Evolutionary conservation across 1,140 invertebrate species (phyloP).

Genomic region (Amyelois transitella): DNA sequence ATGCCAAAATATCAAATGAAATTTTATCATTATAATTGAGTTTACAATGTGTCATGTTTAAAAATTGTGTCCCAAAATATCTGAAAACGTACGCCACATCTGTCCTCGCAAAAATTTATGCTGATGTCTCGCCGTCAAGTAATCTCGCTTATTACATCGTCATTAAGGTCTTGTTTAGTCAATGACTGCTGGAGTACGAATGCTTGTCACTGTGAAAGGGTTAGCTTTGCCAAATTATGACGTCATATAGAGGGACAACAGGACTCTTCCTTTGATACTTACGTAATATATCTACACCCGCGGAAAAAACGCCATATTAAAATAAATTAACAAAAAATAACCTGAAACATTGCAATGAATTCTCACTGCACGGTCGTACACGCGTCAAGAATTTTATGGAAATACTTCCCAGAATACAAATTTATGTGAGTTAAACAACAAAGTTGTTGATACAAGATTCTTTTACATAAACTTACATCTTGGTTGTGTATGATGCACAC

Average conservation of each 20-base stretch:
- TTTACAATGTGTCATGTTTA: no score
- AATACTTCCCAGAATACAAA: no score
- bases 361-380: no score
- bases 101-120: not conserved
- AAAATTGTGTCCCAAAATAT: no score
- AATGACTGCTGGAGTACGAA: slow-evolving; percentile 52
- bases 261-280: not conserved
- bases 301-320: not conserved
- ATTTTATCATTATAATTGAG: no score
- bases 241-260: not conserved
- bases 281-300: not conserved
- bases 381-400: no score
- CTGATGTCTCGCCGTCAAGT: slow-evolving; percentile 6
- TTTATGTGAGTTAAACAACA: no score
- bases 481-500: no score
- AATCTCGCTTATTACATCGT: slow-evolving; percentile 42
- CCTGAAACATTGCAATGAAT: no score
- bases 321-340: not conserved
- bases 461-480: no score
- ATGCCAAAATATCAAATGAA: no score
- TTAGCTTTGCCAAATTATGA: not conserved
- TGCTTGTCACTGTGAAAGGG: slow-evolving; percentile 28
- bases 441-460: no score
- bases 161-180: slow-evolving; percentile 45
- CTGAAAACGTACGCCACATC: not conserved